Evolutionary conservation across 2,797 vertebrate genomes (phyloP), one percentile per base, ranked within the genome.

Genomic region (Cetoscarus ocellatus): DNA sequence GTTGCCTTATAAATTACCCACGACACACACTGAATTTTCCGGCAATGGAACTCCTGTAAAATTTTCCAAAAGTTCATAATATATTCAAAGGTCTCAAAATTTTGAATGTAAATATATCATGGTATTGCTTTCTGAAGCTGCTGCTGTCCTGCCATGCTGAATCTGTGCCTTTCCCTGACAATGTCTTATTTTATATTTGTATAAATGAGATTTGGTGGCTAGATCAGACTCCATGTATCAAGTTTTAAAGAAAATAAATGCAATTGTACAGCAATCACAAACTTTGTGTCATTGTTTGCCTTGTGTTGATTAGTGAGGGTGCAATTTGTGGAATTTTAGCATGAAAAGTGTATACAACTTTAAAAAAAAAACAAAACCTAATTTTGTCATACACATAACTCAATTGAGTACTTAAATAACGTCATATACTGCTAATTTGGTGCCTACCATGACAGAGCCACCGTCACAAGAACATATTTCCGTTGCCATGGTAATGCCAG

Each of bases 61-160:
- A 79, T 62, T 61, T 57, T 68, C 66, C 66, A 77, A 80, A 50
- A 88, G 67, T 63, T 79, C 66, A 52, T 89, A 90, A 90, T 89
- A 90, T 91, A 89, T 89, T 81, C 42, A 70, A 67, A 67, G 59
- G 47, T 78, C 80, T 73, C 42, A 70, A 75, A 75, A 49, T 77
- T 76, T 70, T 86, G 77, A 91, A 90, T 93, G 87, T 92, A 90
- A 88, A 91, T 91, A 89, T 63, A 60, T 34, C 77, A 82, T 81
- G 70, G 51, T 88, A 62, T 84, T 87, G 81, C 89, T 91, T 92
- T 85, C 84, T 83, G 34, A 93, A 86, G 93, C 93, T 93, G 92
- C 93, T 93, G 91, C 89, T 93, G 89, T 91, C 91, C 91, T 93
- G 88, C 91, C 93, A 89, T 86, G 92, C 87, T 87, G 86, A 93